Conservation (phyloP, 1,140 invertebrate species). For the Drosophila biarmipes region DNA sequence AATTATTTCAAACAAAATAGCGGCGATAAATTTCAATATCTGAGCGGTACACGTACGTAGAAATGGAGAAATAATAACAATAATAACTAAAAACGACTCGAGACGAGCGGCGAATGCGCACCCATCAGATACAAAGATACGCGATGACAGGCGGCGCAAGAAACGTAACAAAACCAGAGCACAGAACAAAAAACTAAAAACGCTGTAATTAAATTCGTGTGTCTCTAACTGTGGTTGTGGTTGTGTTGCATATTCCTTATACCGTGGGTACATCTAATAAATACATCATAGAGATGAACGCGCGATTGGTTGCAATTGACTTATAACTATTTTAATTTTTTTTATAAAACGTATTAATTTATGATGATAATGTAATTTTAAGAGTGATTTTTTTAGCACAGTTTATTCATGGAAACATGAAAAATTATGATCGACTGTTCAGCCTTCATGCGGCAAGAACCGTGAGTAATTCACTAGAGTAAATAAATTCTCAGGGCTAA, state of each 20-base stretch:
- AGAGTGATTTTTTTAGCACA: too few species aligned
- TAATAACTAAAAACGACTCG: constrained; percentile 74
- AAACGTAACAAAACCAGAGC: constrained; percentile 26
- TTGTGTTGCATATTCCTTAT: constrained; percentile 48
- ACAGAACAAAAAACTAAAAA: constrained; percentile 44
- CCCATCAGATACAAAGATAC: constrained; percentile 78
- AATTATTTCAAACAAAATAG: constrained; percentile 78
- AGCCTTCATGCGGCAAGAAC: too few species aligned
- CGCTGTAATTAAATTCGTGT: constrained; percentile 75
- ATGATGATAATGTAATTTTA: too few species aligned
- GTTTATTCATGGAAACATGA: too few species aligned
- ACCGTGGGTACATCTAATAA: constrained; percentile 42
- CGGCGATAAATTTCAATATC: constrained; percentile 81
- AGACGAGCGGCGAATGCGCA: constrained; percentile 29
- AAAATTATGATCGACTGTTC: too few species aligned
- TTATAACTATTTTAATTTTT: too few species aligned
- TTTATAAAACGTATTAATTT: too few species aligned
- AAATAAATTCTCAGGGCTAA: background rate
- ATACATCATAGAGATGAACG: constrained; percentile 19
- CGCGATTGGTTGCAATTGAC: background rate
- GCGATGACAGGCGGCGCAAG: constrained; percentile 47
- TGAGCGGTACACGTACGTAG: constrained; percentile 61
- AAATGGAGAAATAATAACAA: constrained; percentile 81
- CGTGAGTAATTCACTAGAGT: background rate
- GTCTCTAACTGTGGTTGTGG: constrained; percentile 39